Percentiles rank a stretch among this genome's conserved stretches.
phyloP scores from a whole-genome alignment of 2,888 invertebrate species.

The Drosophila kanekoi region DNA sequence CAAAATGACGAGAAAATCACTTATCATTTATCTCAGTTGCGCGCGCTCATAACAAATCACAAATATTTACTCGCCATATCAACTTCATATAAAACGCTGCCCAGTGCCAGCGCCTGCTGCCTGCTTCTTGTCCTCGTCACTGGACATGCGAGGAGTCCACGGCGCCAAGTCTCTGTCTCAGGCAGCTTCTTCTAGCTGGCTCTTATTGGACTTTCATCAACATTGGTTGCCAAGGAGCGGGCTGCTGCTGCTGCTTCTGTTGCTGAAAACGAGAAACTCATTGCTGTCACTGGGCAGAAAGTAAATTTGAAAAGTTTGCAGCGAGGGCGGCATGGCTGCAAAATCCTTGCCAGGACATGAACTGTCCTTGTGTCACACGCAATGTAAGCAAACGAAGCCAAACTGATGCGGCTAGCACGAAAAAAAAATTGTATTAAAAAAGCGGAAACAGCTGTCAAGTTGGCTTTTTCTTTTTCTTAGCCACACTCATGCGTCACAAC shows the following conservation, averaged over 20 bases:
- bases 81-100: conserved; percentile 74
- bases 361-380: conserved; percentile 59
- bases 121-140: conserved; percentile 20
- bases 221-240: conserved; percentile 43
- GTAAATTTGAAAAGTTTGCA: conserved; percentile 82
- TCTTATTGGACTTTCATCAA: conserved; percentile 77
- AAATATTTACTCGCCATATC: conserved; percentile 79
- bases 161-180: conserved; percentile 11
- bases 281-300: conserved; percentile 74
- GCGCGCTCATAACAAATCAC: conserved; percentile 75
- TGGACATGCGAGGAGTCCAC: conserved; percentile 35
- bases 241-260: conserved; percentile 1
- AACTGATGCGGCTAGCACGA: conserved; percentile 38
- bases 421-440: conserved; percentile 75
- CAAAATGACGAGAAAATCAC: conserved; percentile 72
- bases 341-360: conserved; percentile 62
- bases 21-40: conserved; percentile 73
- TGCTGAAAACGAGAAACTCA: conserved; percentile 74
- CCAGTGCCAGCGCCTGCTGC: conserved; percentile 14
- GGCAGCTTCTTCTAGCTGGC: conserved; percentile 41
- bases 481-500: conserved; percentile 56
- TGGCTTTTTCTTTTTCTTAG: conserved; percentile 36
- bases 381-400: conserved; percentile 61
- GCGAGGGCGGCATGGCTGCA: conserved; percentile 40
- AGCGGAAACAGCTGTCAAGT: conserved; percentile 79